Conservation (phyloP, 2,113 vertebrate species). For the Crotophaga sulcirostris region DNA sequence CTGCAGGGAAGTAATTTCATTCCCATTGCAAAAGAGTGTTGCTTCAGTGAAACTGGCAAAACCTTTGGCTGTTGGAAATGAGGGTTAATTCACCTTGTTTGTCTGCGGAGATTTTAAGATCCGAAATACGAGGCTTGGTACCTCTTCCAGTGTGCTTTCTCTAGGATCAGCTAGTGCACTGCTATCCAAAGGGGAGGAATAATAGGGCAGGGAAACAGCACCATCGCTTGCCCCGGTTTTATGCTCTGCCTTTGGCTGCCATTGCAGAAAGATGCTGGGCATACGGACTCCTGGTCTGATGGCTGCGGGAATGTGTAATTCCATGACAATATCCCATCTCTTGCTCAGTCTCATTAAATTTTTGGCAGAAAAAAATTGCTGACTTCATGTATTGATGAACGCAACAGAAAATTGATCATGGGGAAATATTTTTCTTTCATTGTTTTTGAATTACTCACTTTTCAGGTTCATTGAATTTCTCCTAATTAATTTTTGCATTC, state of each 20-base stretch:
- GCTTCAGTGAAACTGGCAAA: not conserved
- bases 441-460: constrained; percentile 10
- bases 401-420: not conserved
- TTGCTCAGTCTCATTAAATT: not conserved
- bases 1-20: not conserved
- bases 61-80: not conserved
- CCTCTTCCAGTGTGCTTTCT: not conserved
- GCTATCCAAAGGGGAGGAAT: not conserved
- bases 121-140: not conserved
- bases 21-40: not conserved
- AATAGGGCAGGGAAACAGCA: not conserved
- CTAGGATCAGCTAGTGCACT: not conserved
- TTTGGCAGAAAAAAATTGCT: not conserved
- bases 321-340: not conserved
- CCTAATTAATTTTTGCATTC: constrained; percentile 23
- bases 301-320: not conserved
- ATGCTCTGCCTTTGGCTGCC: not conserved
- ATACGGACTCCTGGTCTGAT: not conserved
- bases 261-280: not conserved
- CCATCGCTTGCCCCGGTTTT: not conserved
- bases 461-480: not conserved
- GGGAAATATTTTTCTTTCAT: not conserved
- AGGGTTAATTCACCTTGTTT: not conserved
- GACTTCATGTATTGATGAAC: not conserved
- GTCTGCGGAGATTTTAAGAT: not conserved